Evolutionary conservation across 2,888 invertebrate species (phyloP).

Genomic region (Dryomyza anilis): DNA sequence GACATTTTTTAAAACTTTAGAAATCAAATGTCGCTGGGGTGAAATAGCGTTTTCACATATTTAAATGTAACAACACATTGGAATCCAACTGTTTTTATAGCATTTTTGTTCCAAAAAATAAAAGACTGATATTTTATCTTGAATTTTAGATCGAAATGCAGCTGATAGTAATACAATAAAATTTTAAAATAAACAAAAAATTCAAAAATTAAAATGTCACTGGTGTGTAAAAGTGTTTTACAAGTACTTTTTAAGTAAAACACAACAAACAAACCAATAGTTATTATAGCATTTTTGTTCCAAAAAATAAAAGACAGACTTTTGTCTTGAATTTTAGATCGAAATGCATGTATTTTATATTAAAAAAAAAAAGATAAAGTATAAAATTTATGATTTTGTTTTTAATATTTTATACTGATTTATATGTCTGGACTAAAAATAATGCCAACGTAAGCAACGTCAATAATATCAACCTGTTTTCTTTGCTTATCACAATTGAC

Average conservation of each 20-base stretch:
- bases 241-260: neutral
- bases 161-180: neutral
- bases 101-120: constrained; percentile 26
- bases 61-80: constrained; percentile 3
- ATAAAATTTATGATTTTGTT: too few species aligned
- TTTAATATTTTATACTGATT: too few species aligned
- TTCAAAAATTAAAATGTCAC: neutral
- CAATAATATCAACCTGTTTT: constrained; percentile 9
- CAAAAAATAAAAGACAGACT: constrained; percentile 16
- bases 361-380: too few species aligned
- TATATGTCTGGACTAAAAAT: too few species aligned
- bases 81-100: constrained; percentile 4
- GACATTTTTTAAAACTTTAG: neutral
- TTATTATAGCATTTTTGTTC: constrained; percentile 23
- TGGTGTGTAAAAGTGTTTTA: neutral
- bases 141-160: constrained; percentile 25
- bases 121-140: constrained; percentile 4
- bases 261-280: neutral
- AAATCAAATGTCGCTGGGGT: neutral
- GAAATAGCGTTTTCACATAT: neutral
- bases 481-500: constrained; percentile 16
- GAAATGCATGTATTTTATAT: too few species aligned
- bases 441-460: constrained; percentile 20
- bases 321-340: constrained; percentile 23
- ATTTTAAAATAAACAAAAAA: too few species aligned